A percentile compares a stretch with the other conserved stretches of the same genome.
These are phyloP conservation scores for Chaenocephalus aceratus DNA, from an alignment of 2,113 vertebrate species.

Conservation along the genomic window DNA sequence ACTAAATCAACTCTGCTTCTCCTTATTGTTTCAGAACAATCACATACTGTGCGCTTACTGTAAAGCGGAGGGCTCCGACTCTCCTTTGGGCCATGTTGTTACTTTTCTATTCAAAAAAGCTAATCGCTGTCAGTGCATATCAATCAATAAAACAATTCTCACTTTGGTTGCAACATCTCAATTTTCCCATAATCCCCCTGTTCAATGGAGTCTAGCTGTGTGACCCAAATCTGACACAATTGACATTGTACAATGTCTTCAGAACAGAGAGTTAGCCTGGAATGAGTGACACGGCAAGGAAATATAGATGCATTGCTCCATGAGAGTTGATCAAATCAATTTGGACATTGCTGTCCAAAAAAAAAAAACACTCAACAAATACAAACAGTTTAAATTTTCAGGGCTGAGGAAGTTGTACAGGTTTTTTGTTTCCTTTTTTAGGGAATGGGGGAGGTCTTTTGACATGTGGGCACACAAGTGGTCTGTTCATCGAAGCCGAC, in stretches of 20 bases:
- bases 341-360: background rate
- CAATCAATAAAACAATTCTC: constrained; percentile 30
- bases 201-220: constrained; percentile 20
- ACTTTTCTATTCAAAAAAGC: constrained; percentile 73
- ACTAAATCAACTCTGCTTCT: constrained; percentile 35
- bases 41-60: constrained; percentile 70
- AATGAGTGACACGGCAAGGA: background rate
- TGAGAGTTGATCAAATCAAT: constrained; percentile 16
- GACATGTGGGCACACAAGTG: constrained; percentile 40
- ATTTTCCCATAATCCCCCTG: constrained; percentile 36
- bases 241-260: constrained; percentile 28
- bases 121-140: constrained; percentile 61
- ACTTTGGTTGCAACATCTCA: constrained; percentile 39
- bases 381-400: constrained; percentile 3
- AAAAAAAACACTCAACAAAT: constrained; percentile 1
- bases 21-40: constrained; percentile 47
- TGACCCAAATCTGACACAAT: constrained; percentile 39
- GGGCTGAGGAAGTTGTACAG: constrained; percentile 5
- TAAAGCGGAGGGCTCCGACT: constrained; percentile 63
- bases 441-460: constrained; percentile 3
- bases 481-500: constrained; percentile 51
- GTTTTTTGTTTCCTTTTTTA: constrained; percentile 9
- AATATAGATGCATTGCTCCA: background rate
- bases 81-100: constrained; percentile 69
- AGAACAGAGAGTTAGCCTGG: constrained; percentile 8